Percentiles rank a stretch among this genome's conserved stretches.
Evolutionary conservation across 2,113 vertebrate species (phyloP).

Genomic region (Australoheros scitulus): DNA sequence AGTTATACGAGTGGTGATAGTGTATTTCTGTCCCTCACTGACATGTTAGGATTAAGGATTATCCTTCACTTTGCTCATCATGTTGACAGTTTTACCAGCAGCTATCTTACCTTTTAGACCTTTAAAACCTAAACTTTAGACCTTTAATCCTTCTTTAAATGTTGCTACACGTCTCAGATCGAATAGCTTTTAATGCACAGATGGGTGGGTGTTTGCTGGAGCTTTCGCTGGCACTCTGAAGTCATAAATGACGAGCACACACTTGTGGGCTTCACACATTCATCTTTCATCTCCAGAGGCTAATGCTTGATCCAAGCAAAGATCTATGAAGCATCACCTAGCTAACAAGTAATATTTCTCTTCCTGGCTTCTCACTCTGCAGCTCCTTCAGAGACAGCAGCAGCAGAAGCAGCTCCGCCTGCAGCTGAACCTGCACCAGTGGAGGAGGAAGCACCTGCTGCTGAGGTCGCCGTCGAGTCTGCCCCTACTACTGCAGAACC

Average conservation of each 20-base stretch:
- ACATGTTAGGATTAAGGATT: conserved; percentile 23
- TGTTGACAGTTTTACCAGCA: conserved; percentile 21
- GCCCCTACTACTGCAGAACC: conserved; percentile 15
- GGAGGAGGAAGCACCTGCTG: background rate
- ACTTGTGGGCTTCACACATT: too few species aligned
- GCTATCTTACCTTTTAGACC: conserved; percentile 6
- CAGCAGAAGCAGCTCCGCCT: conserved; percentile 1
- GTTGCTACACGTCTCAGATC: background rate
- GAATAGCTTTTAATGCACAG: background rate
- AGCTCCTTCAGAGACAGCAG: conserved; percentile 17
- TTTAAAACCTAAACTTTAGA: background rate
- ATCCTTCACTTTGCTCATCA: conserved; percentile 2
- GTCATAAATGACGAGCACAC: too few species aligned
- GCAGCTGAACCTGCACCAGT: conserved; percentile 33
- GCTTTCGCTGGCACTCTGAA: too few species aligned
- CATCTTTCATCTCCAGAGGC: background rate
- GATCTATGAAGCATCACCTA: background rate
- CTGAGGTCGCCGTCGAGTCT: background rate
- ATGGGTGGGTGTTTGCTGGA: background rate
- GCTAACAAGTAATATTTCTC: rapidly evolving
- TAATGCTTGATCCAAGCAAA: background rate
- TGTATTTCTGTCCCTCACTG: conserved; percentile 22
- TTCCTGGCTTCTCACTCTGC: background rate
- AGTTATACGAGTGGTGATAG: background rate
- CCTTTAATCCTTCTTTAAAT: background rate